Conservation (phyloP, 2,888 invertebrate species). For the Philopedon plagiatum region DNA sequence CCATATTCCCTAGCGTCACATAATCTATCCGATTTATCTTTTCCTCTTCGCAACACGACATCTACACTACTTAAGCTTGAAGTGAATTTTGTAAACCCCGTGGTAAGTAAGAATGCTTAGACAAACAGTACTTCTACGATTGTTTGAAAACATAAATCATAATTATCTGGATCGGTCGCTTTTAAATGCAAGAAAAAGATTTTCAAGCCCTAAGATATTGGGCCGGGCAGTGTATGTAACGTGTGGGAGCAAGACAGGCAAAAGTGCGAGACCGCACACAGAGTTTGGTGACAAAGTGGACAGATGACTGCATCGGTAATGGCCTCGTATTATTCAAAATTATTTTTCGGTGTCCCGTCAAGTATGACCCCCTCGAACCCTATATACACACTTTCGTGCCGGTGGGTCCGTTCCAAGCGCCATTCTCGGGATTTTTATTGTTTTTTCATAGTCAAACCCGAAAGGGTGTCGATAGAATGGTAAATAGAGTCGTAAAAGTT, state of each 20-base stretch:
- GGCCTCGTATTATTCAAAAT: conserved; percentile 47
- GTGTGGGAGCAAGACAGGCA: conserved; percentile 38
- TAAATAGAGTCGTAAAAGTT: conserved; percentile 21
- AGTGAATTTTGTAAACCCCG: too few relatives aligned
- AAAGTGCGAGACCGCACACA: conserved; percentile 64
- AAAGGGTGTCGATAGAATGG: conserved; percentile 15
- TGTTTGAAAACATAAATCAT: too few relatives aligned
- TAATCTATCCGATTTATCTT: too few relatives aligned
- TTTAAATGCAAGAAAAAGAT: not conserved
- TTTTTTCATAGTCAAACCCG: conserved; percentile 1
- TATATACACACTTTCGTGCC: conserved; percentile 30
- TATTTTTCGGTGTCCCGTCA: conserved; percentile 44
- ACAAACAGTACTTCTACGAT: too few relatives aligned
- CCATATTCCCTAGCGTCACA: too few relatives aligned
- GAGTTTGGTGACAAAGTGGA: conserved; percentile 68
- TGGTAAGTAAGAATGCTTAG: too few relatives aligned
- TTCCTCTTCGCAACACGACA: too few relatives aligned
- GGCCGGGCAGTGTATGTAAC: conserved; percentile 22
- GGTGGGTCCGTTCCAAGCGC: conserved; percentile 44
- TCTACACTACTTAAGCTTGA: too few relatives aligned
- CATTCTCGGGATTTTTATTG: conserved; percentile 31
- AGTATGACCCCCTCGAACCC: conserved; percentile 48
- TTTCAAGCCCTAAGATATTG: too few relatives aligned
- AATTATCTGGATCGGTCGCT: too few relatives aligned
- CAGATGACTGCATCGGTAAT: conserved; percentile 63